phyloP scores from a whole-genome alignment of 2,888 invertebrate genomes.

The Gortyna flavago region DNA sequence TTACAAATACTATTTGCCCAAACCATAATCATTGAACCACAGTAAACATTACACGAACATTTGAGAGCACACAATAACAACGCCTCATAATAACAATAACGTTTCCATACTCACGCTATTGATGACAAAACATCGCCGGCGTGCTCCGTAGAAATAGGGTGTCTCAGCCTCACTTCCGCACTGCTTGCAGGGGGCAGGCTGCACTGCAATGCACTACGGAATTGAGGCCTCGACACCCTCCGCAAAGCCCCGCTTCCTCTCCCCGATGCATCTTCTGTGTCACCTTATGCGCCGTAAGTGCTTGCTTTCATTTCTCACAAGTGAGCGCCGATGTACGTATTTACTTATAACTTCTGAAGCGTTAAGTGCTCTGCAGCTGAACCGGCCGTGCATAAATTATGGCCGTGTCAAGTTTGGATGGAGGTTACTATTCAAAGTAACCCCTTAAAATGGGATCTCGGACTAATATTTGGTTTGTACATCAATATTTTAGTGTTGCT shows the following conservation, averaged over 20 bases:
- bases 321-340: slow-evolving; percentile 42
- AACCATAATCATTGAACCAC: slow-evolving; percentile 7
- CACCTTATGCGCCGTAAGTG: slow-evolving; percentile 61
- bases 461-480: slow-evolving; percentile 39
- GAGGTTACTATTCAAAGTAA: slow-evolving; percentile 54
- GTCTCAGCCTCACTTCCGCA: slow-evolving; percentile 96
- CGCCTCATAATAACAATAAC: slow-evolving; percentile 28
- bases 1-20: slow-evolving; percentile 4
- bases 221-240: slow-evolving; percentile 94
- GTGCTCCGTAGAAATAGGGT: slow-evolving; percentile 78
- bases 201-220: slow-evolving; percentile 99
- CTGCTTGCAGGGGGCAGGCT: slow-evolving; percentile 96
- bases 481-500: slow-evolving; percentile 50
- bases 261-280: slow-evolving; percentile 62
- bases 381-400: slow-evolving; percentile 59
- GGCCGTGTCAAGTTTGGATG: slow-evolving; percentile 42
- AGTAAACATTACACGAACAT: slow-evolving; percentile 24
- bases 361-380: slow-evolving; percentile 56
- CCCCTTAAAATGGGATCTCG: slow-evolving; percentile 34
- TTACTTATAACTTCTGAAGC: slow-evolving; percentile 55
- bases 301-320: slow-evolving; percentile 58
- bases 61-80: slow-evolving; percentile 24
- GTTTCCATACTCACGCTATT: slow-evolving; percentile 47
- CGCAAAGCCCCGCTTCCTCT: slow-evolving; percentile 61
- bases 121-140: slow-evolving; percentile 47